Evolutionary conservation across 2,888 invertebrate species (phyloP), one percentile per base, ranked within the genome.

Genomic region (Parnassius smintheus): DNA sequence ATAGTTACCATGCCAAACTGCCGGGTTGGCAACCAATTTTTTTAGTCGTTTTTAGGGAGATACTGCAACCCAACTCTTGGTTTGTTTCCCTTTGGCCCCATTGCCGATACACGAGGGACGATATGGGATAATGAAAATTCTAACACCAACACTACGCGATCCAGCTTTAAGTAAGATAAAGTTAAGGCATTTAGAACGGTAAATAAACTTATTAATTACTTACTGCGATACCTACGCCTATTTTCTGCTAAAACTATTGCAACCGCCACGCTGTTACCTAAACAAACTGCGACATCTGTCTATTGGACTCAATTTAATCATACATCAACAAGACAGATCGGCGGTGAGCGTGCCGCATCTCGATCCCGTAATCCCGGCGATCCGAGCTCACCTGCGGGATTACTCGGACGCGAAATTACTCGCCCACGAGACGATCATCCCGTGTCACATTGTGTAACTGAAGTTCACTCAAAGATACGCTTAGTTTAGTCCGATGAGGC

Each of bases 281-380:
- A 64, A 65, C 56, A 18, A 62, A 49, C 72, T 72, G 74, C 72
- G 82, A 84, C 83, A 81, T 75, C 75, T 86, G 88, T 86, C 88
- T 74, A 82, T 81, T 66, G 69, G 70, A 72, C 67, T 83, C 76
- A 68, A 69, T 71, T 71, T 76, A 70, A 78, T 78, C 80, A 87
- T 88, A 83, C 77, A 81, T 87, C 86, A 88, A 78, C 75, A 81
- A 82, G 87, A 86, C 74, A 75, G 76, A 83, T 82, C 77, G 75
- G 69, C 75, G 42, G 55, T 64, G 56, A 41, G 49, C 13, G 49
- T 65, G 67, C 72, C 66, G 69, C 66, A 69, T 67, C 68, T 72
- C 66, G 68, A 72, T 72, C 76, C 73, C 70, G 71, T 75, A 76
- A 82, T 78, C 82, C 80, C 72, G 76, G 73, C 8, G 13, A 69